Evolutionary conservation across 2,797 vertebrate genomes (phyloP).

Genomic region (Pagetopsis macropterus): DNA sequence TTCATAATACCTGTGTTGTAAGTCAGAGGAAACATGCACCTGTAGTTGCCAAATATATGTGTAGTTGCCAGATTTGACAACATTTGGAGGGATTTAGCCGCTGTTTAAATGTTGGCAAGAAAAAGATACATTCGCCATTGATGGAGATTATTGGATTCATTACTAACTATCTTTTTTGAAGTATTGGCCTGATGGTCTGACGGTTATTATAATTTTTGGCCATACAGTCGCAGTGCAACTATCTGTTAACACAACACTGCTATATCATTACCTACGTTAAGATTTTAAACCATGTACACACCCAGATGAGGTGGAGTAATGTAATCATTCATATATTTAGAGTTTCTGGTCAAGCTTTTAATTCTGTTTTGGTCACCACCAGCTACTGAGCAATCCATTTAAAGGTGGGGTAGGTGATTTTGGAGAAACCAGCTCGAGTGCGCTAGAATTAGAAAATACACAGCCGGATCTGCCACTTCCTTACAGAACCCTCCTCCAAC

Average conservation of each 20-base stretch:
- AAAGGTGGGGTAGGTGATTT: too few species aligned
- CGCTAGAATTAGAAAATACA: too few species aligned
- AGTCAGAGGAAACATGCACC: slow-evolving; percentile 7
- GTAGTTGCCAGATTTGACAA: background rate
- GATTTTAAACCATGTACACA: background rate
- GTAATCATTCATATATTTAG: background rate
- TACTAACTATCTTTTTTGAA: background rate
- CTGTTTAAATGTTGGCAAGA: background rate
- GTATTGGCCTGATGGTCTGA: background rate
- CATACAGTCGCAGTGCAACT: background rate
- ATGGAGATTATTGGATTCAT: background rate
- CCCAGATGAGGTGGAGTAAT: background rate
- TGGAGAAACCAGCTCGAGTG: too few species aligned
- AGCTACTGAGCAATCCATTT: background rate
- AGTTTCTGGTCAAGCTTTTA: background rate
- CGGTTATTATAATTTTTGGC: background rate
- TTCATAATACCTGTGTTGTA: slow-evolving; percentile 11
- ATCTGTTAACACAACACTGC: background rate
- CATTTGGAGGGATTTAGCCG: background rate
- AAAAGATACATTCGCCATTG: background rate
- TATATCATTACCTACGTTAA: background rate
- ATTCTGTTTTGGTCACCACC: background rate
- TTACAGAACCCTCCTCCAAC: too few species aligned
- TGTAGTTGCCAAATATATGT: slow-evolving; percentile 3
- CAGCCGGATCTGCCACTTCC: too few species aligned